Evolutionary conservation across 2,113 vertebrate genomes (phyloP).

Genomic region (Nothocercus julius): DNA sequence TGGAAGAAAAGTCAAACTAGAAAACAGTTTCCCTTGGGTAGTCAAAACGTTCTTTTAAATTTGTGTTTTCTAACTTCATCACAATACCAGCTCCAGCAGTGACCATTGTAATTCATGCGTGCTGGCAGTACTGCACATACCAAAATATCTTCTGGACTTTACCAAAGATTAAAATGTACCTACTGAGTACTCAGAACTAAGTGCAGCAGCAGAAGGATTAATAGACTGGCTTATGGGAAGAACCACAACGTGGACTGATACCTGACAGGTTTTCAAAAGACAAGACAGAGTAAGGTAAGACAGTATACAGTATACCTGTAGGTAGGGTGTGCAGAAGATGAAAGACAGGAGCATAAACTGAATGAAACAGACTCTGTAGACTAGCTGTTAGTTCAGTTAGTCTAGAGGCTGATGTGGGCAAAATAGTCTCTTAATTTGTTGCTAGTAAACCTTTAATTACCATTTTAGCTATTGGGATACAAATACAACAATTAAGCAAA

Average conservation of each 20-base stretch:
- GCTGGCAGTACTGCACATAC: not conserved
- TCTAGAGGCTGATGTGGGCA: not conserved
- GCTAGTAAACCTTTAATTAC: not conserved
- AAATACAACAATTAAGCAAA: not conserved
- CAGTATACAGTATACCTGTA: not conserved
- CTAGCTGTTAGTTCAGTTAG: not conserved
- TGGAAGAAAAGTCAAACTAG: not conserved
- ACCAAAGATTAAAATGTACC: not conserved
- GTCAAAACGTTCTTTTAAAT: not conserved
- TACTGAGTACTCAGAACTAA: not conserved
- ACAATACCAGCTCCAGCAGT: not conserved
- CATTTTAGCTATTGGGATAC: not conserved
- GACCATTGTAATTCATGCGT: accelerated
- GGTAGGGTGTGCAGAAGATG: not conserved
- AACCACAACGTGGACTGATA: accelerated
- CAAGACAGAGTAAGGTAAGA: not conserved
- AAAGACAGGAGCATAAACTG: not conserved
- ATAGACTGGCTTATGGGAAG: not conserved
- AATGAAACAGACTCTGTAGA: not conserved
- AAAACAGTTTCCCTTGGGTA: not conserved
- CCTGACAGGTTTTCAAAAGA: not conserved
- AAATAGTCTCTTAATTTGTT: not conserved
- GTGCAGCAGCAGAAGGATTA: not conserved
- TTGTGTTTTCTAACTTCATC: not conserved
- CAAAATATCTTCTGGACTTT: not conserved